Conservation (phyloP, 2,797 vertebrate species). For the Aphelocoma californica region DNA sequence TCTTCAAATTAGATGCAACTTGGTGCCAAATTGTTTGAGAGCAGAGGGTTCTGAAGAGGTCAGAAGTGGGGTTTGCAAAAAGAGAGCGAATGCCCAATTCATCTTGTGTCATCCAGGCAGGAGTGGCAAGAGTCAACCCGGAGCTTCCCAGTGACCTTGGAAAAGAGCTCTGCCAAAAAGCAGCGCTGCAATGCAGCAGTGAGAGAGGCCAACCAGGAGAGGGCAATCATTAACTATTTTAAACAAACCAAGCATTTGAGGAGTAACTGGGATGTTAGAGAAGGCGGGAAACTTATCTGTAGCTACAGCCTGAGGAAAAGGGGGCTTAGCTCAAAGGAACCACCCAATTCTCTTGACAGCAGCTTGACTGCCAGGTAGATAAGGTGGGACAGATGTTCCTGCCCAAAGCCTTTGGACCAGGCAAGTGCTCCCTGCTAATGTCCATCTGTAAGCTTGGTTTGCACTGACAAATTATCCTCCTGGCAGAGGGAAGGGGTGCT, state of each 20-base stretch:
- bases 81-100: accelerated
- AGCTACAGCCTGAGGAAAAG: neutral
- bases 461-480: neutral
- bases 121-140: accelerated
- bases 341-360: neutral
- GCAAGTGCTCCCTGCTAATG: accelerated
- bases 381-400: neutral
- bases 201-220: constrained; percentile 9
- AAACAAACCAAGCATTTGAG: neutral
- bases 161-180: neutral
- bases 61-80: neutral
- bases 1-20: accelerated
- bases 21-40: neutral
- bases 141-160: neutral
- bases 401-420: neutral
- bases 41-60: neutral
- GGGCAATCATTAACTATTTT: neutral
- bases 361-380: neutral
- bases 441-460: neutral
- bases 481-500: neutral
- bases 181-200: neutral
- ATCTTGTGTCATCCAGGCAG: neutral
- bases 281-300: neutral
- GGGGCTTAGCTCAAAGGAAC: neutral
- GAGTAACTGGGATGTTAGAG: accelerated